phyloP scores from a whole-genome alignment of 2,113 vertebrate genomes.

The Osmerus eperlanus region DNA sequence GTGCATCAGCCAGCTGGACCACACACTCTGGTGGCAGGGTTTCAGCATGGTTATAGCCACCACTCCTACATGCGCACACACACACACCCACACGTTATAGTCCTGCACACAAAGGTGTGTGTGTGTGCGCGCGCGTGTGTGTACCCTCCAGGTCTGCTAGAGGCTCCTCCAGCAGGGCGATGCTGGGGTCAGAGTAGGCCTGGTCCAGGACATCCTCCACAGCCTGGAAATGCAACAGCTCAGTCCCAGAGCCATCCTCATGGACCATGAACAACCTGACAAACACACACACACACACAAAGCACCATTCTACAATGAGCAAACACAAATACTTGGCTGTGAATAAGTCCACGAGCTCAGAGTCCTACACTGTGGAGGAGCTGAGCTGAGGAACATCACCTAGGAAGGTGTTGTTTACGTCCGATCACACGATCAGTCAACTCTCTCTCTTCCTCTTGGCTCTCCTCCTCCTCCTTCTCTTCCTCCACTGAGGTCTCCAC shows the following conservation, averaged over 20 bases:
- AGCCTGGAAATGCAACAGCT: slow-evolving; percentile 78
- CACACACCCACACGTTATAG: no score
- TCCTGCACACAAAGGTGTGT: no score
- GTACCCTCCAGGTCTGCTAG: slow-evolving; percentile 71
- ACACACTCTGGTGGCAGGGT: slow-evolving; percentile 67
- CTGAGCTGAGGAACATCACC: slow-evolving; percentile 63
- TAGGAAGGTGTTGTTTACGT: slow-evolving; percentile 73
- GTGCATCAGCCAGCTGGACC: slow-evolving; percentile 76
- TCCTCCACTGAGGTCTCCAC: slow-evolving; percentile 32
- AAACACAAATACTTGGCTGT: slow-evolving; percentile 1
- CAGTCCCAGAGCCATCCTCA: slow-evolving; percentile 82
- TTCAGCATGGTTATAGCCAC: slow-evolving; percentile 79
- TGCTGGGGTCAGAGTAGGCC: slow-evolving; percentile 66
- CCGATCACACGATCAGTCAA: slow-evolving; percentile 13
- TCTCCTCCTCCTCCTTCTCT: slow-evolving; percentile 26
- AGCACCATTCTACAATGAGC: not conserved
- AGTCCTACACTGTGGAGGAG: not conserved
- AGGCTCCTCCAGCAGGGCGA: slow-evolving; percentile 77
- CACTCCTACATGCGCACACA: slow-evolving; percentile 64
- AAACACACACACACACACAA: slow-evolving; percentile 16
- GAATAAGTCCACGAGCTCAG: not conserved
- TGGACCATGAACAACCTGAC: slow-evolving; percentile 83
- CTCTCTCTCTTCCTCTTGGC: slow-evolving; percentile 29
- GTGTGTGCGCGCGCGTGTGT: not conserved
- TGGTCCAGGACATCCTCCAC: slow-evolving; percentile 70